Base-by-base conservation (phyloP, 2,113 vertebrate genomes). In the Gobius niger region DNA sequence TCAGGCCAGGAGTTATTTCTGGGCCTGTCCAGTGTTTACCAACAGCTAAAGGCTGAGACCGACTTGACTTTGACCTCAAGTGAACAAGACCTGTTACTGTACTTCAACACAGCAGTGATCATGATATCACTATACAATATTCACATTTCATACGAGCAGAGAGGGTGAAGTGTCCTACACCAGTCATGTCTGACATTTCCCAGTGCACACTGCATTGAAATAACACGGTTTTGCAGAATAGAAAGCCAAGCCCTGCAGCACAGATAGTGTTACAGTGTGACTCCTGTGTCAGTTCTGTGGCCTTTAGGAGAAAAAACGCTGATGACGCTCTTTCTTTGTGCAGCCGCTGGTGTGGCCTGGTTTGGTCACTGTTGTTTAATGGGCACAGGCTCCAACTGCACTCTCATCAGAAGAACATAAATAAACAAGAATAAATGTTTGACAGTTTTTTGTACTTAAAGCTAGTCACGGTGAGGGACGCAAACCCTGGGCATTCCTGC, bases 1-100 rank as follows among this genome's bases (percentile, higher is more conserved):
- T 47, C 71, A 49, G 51, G 14, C n/a, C 16, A 10, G 61, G 0
- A 64, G 66, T 62, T 80, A 73, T 76, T 73, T 71, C 49, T 70
- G 62, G 50, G 15, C n/a, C 9, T 18, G 9, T 47, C 7, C 0
- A 7, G 47, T 44, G 68, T 78, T 78, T 44, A 73, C 56, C 7
- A 75, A 72, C 54, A 19, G 7, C 44, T 44, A 42, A 44, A n/a
- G 1, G 52, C 10, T 14, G 52, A 54, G 52, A 54, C 18, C 8
- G 15, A 18, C 52, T 19, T 54, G 47, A 50, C 47, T 50, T 50
- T 50, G 47, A 14, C 47, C 47, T 14, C 15, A 14, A 50, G 47
- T n/a, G n/a, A n/a, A n/a, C n/a, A n/a, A n/a, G n/a, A n/a, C n/a
- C n/a, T n/a, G n/a, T n/a, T n/a, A n/a, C n/a, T n/a, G n/a, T n/a